Evolutionary conservation across 2,797 vertebrate genomes (phyloP).

Genomic region (Perodicticus potto): DNA sequence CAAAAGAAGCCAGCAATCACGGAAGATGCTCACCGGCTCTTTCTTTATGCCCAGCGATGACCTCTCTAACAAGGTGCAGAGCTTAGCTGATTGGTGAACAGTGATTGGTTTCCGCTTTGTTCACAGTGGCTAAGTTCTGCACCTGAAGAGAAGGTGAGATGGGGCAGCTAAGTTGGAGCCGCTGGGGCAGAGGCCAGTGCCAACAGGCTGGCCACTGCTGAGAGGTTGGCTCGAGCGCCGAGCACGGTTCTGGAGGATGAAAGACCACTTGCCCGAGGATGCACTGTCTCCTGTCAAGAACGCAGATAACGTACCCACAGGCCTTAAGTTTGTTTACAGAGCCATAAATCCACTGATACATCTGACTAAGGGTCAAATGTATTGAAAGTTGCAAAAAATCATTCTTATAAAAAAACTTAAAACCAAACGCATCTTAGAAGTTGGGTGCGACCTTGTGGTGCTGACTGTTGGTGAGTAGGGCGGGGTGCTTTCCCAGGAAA

Average conservation of each 20-base stretch:
- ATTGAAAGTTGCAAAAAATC: not conserved
- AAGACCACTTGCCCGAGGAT: conserved; percentile 40
- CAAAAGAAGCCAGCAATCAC: conserved; percentile 69
- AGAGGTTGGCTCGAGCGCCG: fast-evolving
- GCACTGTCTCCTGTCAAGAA: not conserved
- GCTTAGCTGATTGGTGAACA: conserved; percentile 99
- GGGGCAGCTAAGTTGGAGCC: conserved; percentile 83
- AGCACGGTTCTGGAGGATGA: not conserved
- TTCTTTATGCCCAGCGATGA: conserved; percentile 82
- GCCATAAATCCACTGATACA: not conserved
- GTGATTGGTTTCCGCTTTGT: conserved; percentile 99
- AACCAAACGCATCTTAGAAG: not conserved
- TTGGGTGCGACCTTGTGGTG: fast-evolving
- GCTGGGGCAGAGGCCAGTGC: conserved; percentile 27
- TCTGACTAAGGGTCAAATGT: not conserved
- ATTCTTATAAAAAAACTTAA: not conserved
- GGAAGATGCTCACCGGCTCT: conserved; percentile 80
- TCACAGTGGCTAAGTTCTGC: conserved; percentile 99
- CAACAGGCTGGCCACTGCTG: conserved; percentile 49
- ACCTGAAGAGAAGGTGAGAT: conserved; percentile 95
- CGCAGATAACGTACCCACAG: not conserved
- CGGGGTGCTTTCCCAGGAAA: not conserved
- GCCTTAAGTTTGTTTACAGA: not conserved
- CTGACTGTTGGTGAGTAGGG: not conserved
- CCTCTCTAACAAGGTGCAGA: conserved; percentile 97